phyloP scores from a whole-genome alignment of 53 echinoderm and acorn worm genomes.

The Holothuria scabra region DNA sequence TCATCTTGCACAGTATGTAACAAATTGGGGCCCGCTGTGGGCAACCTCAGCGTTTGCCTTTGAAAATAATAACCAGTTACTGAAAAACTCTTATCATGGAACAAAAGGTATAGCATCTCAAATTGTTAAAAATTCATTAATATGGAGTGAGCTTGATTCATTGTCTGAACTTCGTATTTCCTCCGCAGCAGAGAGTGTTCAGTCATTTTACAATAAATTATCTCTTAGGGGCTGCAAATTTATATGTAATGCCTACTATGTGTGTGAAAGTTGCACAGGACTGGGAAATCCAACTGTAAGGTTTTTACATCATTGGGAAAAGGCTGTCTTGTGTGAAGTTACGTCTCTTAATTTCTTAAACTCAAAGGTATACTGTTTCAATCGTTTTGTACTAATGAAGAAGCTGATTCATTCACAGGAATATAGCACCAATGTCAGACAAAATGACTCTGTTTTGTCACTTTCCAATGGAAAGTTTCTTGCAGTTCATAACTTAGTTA shows the following conservation, averaged over 20 bases:
- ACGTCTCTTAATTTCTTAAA: background rate
- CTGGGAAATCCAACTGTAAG: conserved; percentile 16
- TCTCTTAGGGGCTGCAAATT: conserved; percentile 6
- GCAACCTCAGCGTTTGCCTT: conserved; percentile 65
- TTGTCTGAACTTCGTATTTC: background rate
- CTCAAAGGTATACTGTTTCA: background rate
- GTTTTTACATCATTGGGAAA: background rate
- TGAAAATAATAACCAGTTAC: conserved; percentile 55
- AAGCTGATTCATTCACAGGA: conserved; percentile 16
- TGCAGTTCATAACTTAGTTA: background rate
- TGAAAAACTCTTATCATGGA: conserved; percentile 51
- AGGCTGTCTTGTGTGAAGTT: background rate
- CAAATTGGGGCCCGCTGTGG: conserved; percentile 71
- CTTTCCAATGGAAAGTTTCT: background rate
- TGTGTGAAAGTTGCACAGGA: background rate
- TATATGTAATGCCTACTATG: background rate
- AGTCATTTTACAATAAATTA: background rate
- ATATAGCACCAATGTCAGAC: conserved; percentile 11
- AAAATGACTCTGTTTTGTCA: conserved; percentile 13
- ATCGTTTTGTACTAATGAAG: conserved; percentile 9
- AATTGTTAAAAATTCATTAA: conserved; percentile 5
- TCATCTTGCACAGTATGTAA: conserved; percentile 49
- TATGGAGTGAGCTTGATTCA: background rate
- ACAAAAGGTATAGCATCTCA: conserved; percentile 59
- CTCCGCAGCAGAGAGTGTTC: background rate